These are phyloP conservation scores for Dascyllus trimaculatus DNA, from an alignment of 2,113 vertebrate genomes.

Conservation along the genomic window DNA sequence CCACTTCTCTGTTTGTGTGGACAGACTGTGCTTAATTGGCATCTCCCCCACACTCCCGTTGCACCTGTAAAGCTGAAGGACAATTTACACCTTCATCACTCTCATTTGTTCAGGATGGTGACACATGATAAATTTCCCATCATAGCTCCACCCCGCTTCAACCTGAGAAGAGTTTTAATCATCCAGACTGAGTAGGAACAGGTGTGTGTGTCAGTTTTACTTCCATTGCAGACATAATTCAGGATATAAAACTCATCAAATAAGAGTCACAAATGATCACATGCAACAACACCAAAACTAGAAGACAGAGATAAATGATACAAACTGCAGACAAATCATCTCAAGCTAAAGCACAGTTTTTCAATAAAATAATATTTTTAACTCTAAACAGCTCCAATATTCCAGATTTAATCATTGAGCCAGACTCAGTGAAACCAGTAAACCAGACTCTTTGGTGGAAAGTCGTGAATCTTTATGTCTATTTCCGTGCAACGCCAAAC, in stretches of 20 bases:
- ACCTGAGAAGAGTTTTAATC: not conserved
- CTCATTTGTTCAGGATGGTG: not conserved
- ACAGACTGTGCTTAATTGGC: too few relatives aligned
- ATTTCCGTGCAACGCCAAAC: conserved; percentile 43
- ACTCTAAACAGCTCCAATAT: conserved; percentile 3
- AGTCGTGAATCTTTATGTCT: conserved; percentile 75
- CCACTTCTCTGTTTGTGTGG: too few relatives aligned
- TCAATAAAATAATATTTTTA: not conserved
- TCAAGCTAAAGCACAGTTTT: not conserved
- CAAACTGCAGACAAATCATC: too few relatives aligned
- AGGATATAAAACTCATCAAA: not conserved
- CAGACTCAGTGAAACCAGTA: too few relatives aligned
- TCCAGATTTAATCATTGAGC: not conserved
- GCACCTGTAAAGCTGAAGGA: not conserved
- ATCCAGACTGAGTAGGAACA: conserved; percentile 28
- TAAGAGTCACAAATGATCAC: not conserved
- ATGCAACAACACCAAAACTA: too few relatives aligned
- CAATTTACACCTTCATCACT: not conserved
- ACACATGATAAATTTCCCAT: conserved; percentile 13
- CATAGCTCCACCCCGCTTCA: not conserved
- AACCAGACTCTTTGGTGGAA: conserved; percentile 38
- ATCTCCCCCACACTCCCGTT: not conserved
- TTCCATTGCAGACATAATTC: not conserved
- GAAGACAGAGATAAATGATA: too few relatives aligned
- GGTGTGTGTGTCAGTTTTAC: not conserved